Evolutionary conservation across 2,113 vertebrate species (phyloP).

Genomic region (Henicopernis longicauda): DNA sequence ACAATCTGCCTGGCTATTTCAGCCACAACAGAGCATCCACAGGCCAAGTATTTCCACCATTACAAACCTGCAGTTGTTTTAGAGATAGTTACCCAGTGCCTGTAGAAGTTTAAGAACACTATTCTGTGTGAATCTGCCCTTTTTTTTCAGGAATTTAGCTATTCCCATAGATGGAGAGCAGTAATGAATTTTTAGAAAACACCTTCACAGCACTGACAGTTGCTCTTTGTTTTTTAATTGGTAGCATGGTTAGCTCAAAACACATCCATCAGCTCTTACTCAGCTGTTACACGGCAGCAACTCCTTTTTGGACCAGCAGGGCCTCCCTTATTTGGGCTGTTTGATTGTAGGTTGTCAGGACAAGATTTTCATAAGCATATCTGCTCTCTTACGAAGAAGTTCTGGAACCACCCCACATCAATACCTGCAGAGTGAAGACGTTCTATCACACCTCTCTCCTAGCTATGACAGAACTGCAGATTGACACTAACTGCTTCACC

Average conservation of each 20-base stretch:
- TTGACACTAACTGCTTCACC: neutral
- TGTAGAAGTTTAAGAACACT: neutral
- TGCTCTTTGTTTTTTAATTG: neutral
- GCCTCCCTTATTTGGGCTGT: neutral
- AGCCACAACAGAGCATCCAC: neutral
- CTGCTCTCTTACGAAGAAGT: neutral
- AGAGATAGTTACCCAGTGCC: neutral
- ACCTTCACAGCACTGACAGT: neutral
- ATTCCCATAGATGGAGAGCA: neutral
- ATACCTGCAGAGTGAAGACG: neutral
- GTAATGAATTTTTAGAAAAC: neutral
- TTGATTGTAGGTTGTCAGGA: neutral
- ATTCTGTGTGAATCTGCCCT: rapidly evolving
- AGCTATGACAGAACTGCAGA: neutral
- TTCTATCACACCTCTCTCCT: neutral
- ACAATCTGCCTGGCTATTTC: neutral
- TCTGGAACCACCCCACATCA: neutral
- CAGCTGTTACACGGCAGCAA: neutral
- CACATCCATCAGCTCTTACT: neutral
- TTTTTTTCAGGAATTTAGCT: neutral
- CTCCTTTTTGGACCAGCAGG: neutral
- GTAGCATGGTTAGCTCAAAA: neutral
- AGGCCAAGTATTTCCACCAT: neutral
- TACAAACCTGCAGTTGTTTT: neutral
- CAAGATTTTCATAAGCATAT: neutral